Conservation (phyloP, 2,797 vertebrate species). For the Mallotus villosus region DNA sequence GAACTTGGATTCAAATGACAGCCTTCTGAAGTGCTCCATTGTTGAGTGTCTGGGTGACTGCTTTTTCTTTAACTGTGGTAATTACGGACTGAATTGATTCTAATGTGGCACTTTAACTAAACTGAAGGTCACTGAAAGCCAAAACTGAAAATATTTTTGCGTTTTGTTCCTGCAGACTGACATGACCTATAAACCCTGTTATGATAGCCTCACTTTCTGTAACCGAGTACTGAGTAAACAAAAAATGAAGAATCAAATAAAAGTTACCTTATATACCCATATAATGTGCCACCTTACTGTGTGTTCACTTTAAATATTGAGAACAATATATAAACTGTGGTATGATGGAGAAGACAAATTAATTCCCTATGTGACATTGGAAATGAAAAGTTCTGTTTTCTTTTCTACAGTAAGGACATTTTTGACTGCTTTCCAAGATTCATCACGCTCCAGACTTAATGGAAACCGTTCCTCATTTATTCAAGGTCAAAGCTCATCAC, state of each 20-base stretch:
- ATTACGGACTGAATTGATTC: not conserved
- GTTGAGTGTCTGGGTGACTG: not conserved
- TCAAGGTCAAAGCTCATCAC: conserved; percentile 75
- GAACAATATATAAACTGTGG: conserved; percentile 6
- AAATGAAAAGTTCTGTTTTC: conserved; percentile 36
- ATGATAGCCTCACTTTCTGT: conserved; percentile 19
- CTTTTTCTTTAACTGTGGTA: not conserved
- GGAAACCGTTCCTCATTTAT: conserved; percentile 64
- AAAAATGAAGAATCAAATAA: not conserved
- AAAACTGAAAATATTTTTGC: conserved; percentile 17
- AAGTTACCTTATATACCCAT: not conserved
- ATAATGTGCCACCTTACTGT: not conserved
- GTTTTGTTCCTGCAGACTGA: conserved; percentile 3
- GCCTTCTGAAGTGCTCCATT: not conserved
- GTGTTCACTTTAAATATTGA: not conserved
- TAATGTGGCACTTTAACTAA: not conserved
- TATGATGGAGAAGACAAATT: conserved; percentile 22
- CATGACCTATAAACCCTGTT: not conserved
- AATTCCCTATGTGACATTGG: conserved; percentile 33
- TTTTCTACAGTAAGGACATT: conserved; percentile 40
- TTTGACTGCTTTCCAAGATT: conserved; percentile 51
- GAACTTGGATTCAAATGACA: not conserved
- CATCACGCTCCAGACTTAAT: conserved; percentile 62
- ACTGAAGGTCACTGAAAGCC: not conserved
- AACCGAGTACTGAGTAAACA: conserved; percentile 17